Conservation (phyloP, 1,140 invertebrate species). For the Tribolium castaneum region DNA sequence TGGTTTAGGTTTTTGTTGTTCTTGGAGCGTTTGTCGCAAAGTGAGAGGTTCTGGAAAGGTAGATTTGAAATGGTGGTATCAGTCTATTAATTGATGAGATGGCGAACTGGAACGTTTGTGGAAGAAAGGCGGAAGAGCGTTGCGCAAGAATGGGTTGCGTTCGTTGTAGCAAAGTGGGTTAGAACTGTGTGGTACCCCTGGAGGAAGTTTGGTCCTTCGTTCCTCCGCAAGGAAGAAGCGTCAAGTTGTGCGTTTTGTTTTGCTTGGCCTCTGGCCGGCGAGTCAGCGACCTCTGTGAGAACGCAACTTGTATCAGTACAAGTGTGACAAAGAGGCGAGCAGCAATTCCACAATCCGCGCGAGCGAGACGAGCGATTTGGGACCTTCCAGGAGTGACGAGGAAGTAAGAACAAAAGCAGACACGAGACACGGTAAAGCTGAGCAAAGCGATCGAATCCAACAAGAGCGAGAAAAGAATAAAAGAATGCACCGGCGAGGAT, state of each 20-base stretch:
- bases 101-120: constrained; percentile 32
- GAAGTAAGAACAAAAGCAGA: constrained; percentile 58
- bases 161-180: constrained; percentile 12
- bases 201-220: no score
- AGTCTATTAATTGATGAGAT: constrained; percentile 35
- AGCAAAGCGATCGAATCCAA: constrained; percentile 49
- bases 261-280: constrained; percentile 60
- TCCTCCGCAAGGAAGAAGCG: constrained; percentile 52
- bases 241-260: constrained; percentile 60
- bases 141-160: constrained; percentile 21
- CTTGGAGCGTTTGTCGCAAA: neutral
- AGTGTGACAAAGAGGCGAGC: constrained; percentile 41
- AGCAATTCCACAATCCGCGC: constrained; percentile 37
- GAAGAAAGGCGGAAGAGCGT: constrained; percentile 39
- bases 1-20: neutral
- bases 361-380: constrained; percentile 12
- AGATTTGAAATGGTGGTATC: neutral
- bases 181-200: neutral
- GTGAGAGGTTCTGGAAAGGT: neutral
- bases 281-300: constrained; percentile 61
- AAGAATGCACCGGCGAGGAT: constrained; percentile 41
- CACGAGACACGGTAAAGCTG: constrained; percentile 52
- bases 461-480: constrained; percentile 47
- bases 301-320: constrained; percentile 53
- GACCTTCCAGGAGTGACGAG: constrained; percentile 50